Evolutionary conservation across 1,140 invertebrate genomes (phyloP).

Genomic region (Subanguina moxae): DNA sequence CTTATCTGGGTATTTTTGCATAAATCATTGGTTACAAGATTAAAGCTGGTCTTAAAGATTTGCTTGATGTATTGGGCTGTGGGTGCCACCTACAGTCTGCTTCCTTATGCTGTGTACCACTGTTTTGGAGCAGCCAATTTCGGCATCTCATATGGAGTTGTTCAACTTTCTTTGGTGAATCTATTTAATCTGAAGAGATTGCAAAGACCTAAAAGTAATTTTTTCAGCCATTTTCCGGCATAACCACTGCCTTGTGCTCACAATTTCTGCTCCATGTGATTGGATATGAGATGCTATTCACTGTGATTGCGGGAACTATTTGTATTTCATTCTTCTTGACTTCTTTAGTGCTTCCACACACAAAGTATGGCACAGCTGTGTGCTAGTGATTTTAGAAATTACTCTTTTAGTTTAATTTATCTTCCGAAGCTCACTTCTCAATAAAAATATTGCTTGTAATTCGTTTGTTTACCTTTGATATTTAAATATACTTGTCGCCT

Average conservation of each 20-base stretch:
- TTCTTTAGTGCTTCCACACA: not conserved
- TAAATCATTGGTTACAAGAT: not conserved
- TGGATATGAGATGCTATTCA: conserved; percentile 35
- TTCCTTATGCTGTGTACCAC: conserved; percentile 39
- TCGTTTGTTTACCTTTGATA: no score
- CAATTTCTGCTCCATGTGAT: conserved; percentile 35
- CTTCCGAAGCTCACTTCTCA: no score
- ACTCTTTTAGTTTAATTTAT: no score
- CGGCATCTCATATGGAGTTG: conserved; percentile 40
- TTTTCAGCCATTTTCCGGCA: conserved; percentile 30
- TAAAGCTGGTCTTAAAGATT: conserved; percentile 16
- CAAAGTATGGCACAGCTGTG: conserved; percentile 6
- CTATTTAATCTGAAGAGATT: no score
- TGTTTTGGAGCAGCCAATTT: conserved; percentile 42
- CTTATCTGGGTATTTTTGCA: conserved; percentile 23
- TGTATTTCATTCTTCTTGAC: conserved; percentile 38
- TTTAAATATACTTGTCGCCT: no score
- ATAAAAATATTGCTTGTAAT: no score
- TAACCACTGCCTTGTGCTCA: conserved; percentile 37
- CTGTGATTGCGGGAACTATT: conserved; percentile 28
- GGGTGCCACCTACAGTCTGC: conserved; percentile 41
- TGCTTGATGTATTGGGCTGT: conserved; percentile 29
- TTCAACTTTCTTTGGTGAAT: conserved; percentile 42
- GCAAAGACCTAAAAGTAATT: not conserved
- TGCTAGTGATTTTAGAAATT: no score